phyloP scores from a whole-genome alignment of 2,888 invertebrate genomes.

The Phyto melanocephala region DNA sequence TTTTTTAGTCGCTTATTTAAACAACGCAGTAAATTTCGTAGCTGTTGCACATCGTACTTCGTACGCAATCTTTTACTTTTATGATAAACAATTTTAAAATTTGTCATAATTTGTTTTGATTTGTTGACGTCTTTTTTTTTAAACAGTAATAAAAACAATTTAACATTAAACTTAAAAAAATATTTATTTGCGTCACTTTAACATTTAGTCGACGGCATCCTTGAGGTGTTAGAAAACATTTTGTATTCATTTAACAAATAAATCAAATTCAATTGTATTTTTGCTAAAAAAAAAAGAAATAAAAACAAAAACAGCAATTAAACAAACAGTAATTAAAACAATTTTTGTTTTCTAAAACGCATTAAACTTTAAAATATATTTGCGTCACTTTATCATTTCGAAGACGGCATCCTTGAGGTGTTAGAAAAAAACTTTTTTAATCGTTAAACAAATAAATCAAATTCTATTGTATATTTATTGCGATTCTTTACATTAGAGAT shows the following conservation, averaged over 20 bases:
- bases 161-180: no score
- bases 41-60: neutral
- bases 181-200: no score
- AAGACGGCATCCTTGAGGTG: slow-evolving; percentile 4
- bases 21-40: neutral
- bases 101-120: neutral
- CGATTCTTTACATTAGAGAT: no score
- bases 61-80: neutral
- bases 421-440: neutral
- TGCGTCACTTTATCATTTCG: neutral
- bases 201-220: no score
- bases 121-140: neutral
- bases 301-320: no score
- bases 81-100: neutral
- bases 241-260: no score
- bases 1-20: neutral
- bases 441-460: neutral
- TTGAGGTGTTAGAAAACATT: no score
- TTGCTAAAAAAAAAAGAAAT: no score
- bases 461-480: neutral
- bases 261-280: no score
- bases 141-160: no score
- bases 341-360: neutral
- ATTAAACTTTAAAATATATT: slow-evolving; percentile 9
- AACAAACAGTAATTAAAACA: slow-evolving; percentile 18